Evolutionary conservation across 2,113 vertebrate genomes (phyloP), one percentile per base, ranked within the genome.

Genomic region (Eublepharis macularius): DNA sequence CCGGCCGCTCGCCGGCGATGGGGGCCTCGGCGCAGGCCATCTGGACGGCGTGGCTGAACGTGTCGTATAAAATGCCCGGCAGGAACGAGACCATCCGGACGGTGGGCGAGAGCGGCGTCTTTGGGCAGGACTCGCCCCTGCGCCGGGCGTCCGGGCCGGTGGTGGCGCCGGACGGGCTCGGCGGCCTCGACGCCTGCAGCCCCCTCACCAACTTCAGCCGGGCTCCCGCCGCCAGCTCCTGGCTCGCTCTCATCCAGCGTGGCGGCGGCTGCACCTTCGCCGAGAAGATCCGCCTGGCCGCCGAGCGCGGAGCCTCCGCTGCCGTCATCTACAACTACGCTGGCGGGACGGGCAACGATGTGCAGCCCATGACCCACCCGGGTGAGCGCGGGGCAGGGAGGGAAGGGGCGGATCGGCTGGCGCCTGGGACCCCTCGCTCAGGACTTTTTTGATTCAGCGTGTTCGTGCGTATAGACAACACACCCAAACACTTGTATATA

Each of bases 321-420:
- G 97, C 94, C 26, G 96, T 98, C 78, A 97, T 98, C 92, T 98
- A 95, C 93, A 98, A 98, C 94, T 96, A 95, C 68, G 49, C 51
- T 84, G 90, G 94, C 1, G 97, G 95, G 16, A 95, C 94, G 26
- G 95, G 96, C 81, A 97, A 97, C 91, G 94, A 96, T 54, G 95
- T 98, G 88, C 96, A 97, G 86, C 93, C 97, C 90, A 98, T 98
- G 97, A 97, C 97, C 80, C 97, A 98, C 94, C 95, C 96, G 2
- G 97, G 97, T 97, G 95, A 93, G 95, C 90, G 86, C 4, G 89
- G 91, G 91, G 87, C 89, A 3, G 57, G 54, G 54, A 24, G 9
- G 34, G 14, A 1, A 26, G 0, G 13, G 32, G n/a, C 17, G 16
- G 45, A 2, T 21, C 39, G 5, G 47, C 49, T 36, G 10, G n/a